Conservation (phyloP, 2,113 vertebrate genomes). For the Piliocolobus tephrosceles region DNA sequence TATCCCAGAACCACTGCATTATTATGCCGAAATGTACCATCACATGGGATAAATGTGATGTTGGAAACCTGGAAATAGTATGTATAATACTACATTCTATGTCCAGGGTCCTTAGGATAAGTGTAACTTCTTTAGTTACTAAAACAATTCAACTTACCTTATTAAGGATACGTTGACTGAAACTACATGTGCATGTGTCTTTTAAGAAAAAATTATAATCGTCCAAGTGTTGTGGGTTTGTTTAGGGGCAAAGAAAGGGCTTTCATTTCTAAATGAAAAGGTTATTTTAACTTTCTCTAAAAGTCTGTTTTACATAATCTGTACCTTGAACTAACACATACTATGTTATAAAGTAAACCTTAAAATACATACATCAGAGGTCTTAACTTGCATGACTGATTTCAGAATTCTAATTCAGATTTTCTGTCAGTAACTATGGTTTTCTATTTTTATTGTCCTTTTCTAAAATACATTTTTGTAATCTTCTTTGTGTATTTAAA, state of each 20-base stretch:
- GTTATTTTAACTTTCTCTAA: neutral
- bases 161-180: neutral
- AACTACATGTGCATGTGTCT: neutral
- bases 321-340: neutral
- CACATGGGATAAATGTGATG: constrained; percentile 67
- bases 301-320: neutral
- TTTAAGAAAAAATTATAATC: constrained; percentile 41
- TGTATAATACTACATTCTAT: constrained; percentile 36
- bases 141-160: constrained; percentile 32
- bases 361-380: neutral
- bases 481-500: neutral
- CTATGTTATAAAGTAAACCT: neutral
- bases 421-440: neutral
- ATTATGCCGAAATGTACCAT: constrained; percentile 75
- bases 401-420: constrained; percentile 67
- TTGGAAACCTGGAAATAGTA: constrained; percentile 66
- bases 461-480: neutral
- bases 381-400: constrained; percentile 38
- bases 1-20: constrained; percentile 64
- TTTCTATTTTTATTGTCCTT: neutral
- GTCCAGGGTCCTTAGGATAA: constrained; percentile 54
- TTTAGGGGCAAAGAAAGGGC: neutral
- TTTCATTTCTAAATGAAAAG: constrained; percentile 50
- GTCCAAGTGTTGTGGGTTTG: constrained; percentile 21
- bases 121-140: constrained; percentile 52